Percentiles rank a stretch among this genome's conserved stretches.
Conservation (phyloP, 2,888 invertebrate genomes). For the Leptinotarsa tumamoca region DNA sequence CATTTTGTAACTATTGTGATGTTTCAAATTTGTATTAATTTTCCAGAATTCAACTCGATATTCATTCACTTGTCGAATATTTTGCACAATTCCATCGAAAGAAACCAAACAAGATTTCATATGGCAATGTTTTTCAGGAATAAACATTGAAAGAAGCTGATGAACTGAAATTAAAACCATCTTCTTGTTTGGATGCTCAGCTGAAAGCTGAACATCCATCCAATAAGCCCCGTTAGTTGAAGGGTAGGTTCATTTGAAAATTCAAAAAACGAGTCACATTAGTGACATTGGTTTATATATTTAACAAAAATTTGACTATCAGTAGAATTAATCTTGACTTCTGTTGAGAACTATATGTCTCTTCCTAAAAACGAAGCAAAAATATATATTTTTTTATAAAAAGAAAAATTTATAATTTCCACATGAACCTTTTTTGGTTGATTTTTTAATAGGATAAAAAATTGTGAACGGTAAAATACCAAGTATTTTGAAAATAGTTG, state of each 20-base stretch:
- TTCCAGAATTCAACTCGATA: slow-evolving; percentile 37
- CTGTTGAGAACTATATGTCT: neutral
- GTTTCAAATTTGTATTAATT: slow-evolving; percentile 56
- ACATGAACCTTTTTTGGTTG: too few relatives aligned
- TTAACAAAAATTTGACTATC: neutral
- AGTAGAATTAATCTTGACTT: neutral
- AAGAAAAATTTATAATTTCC: too few relatives aligned
- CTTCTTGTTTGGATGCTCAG: neutral
- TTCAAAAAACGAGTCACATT: too few relatives aligned
- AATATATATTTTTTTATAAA: too few relatives aligned
- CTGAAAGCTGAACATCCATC: too few relatives aligned
- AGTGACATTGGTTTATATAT: too few relatives aligned
- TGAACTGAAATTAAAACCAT: slow-evolving; percentile 1
- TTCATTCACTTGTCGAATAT: slow-evolving; percentile 37
- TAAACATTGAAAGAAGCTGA: neutral
- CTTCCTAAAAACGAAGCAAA: neutral
- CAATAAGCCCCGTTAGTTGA: too few relatives aligned
- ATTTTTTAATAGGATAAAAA: too few relatives aligned
- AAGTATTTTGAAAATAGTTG: too few relatives aligned
- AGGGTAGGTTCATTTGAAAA: too few relatives aligned
- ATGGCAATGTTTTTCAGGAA: neutral
- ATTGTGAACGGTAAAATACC: too few relatives aligned
- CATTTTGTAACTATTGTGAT: slow-evolving; percentile 61
- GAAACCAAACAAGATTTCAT: slow-evolving; percentile 31
- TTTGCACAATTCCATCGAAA: slow-evolving; percentile 29